A percentile compares a stretch with the other conserved stretches of the same genome.
Evolutionary conservation across 2,888 invertebrate genomes (phyloP).

Genomic region (Dysmachus trigonus): DNA sequence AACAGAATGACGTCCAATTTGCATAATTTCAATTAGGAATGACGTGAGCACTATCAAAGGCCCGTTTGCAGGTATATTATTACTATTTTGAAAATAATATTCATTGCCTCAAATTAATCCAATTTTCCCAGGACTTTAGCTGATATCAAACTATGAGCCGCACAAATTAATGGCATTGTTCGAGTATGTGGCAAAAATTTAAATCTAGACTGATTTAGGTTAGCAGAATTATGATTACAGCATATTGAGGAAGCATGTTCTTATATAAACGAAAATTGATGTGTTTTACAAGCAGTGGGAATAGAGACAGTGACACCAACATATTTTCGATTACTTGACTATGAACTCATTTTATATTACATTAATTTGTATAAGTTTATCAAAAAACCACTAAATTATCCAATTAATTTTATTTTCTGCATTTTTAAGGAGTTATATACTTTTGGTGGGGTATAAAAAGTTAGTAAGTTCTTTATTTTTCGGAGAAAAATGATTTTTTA

Average conservation of each 20-base stretch:
- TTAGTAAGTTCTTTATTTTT: too few relatives aligned
- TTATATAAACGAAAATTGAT: not conserved
- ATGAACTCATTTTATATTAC: too few relatives aligned
- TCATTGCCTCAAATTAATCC: not conserved
- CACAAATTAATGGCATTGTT: not conserved
- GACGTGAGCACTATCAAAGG: not conserved
- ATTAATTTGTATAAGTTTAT: too few relatives aligned
- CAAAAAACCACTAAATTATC: too few relatives aligned
- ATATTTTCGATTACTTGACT: too few relatives aligned
- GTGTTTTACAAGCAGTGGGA: too few relatives aligned
- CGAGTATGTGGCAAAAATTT: not conserved
- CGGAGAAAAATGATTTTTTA: too few relatives aligned
- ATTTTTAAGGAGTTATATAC: too few relatives aligned
- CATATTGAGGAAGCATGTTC: not conserved
- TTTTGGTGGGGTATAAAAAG: too few relatives aligned
- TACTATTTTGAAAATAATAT: not conserved
- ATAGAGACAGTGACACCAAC: too few relatives aligned
- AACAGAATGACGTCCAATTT: not conserved
- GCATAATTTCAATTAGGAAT: not conserved
- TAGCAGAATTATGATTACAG: not conserved
- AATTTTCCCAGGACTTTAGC: not conserved
- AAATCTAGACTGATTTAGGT: not conserved
- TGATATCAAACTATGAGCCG: not conserved
- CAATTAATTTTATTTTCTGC: too few relatives aligned
- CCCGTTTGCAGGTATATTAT: not conserved